These are phyloP conservation scores for Polymixis lichenea DNA, from an alignment of 2,888 invertebrate genomes.

Conservation along the genomic window DNA sequence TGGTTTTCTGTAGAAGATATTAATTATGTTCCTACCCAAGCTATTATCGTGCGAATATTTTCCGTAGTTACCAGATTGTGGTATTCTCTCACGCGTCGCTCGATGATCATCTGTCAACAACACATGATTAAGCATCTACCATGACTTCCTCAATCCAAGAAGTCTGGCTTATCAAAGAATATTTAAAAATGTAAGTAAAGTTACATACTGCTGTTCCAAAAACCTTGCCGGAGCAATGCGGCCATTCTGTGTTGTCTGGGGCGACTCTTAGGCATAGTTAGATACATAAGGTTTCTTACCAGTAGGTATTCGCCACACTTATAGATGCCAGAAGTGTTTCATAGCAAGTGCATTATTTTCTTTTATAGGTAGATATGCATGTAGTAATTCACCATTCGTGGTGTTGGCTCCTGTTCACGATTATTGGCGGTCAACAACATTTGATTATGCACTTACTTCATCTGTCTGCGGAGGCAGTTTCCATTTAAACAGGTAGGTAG, in stretches of 20 bases:
- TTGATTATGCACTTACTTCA: conserved; percentile 29
- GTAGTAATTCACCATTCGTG: conserved; percentile 10
- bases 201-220: conserved; percentile 16
- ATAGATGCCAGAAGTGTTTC: background rate
- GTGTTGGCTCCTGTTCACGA: background rate
- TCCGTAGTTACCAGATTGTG: conserved; percentile 13
- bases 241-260: background rate
- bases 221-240: background rate
- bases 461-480: background rate
- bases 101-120: conserved; percentile 54
- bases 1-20: conserved; percentile 8
- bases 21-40: conserved; percentile 8
- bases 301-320: conserved; percentile 8
- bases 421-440: conserved; percentile 36
- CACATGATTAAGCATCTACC: conserved; percentile 39
- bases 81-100: background rate
- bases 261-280: background rate
- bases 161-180: conserved; percentile 4
- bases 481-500: background rate
- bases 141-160: background rate
- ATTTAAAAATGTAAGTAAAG: background rate
- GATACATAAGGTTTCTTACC: conserved; percentile 16
- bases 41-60: conserved; percentile 1
- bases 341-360: background rate
- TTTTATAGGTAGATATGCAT: background rate